Evolutionary conservation across 2,113 vertebrate species (phyloP).

Genomic region (Muscicapa adusta): DNA sequence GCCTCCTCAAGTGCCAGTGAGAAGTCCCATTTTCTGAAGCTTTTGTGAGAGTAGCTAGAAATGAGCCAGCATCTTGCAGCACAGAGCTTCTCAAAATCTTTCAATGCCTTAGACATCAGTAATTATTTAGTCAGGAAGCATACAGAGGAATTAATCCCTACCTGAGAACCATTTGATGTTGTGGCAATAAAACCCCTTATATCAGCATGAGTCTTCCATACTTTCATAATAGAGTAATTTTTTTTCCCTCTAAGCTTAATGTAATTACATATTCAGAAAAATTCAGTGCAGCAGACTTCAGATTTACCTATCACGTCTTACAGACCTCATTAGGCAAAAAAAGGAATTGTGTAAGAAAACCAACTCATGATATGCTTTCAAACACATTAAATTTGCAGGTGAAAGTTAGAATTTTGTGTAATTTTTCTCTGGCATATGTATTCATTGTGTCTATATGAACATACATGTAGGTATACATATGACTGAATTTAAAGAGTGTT

Average conservation of each 20-base stretch:
- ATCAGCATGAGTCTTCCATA: not conserved
- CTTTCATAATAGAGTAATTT: not conserved
- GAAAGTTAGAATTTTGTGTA: not conserved
- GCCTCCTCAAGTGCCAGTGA: not conserved
- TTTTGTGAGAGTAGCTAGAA: not conserved
- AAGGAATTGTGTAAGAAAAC: not conserved
- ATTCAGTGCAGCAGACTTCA: not conserved
- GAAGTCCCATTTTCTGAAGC: not conserved
- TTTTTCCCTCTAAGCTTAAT: not conserved
- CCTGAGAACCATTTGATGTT: conserved; percentile 7
- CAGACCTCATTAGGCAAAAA: not conserved
- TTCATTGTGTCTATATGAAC: not conserved
- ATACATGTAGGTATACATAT: not conserved
- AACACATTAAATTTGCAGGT: not conserved
- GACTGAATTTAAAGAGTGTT: not conserved
- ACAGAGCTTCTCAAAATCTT: not conserved
- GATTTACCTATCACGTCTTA: not conserved
- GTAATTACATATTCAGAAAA: conserved; percentile 13
- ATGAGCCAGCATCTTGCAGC: not conserved
- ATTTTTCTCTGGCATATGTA: not conserved
- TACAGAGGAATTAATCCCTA: not conserved
- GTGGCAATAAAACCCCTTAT: not conserved
- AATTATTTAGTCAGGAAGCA: conserved; percentile 14
- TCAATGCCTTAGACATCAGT: not conserved
- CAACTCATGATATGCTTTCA: not conserved